Evolutionary conservation across 2,113 vertebrate species (phyloP).

Genomic region (Brachypodius melanocephalos): DNA sequence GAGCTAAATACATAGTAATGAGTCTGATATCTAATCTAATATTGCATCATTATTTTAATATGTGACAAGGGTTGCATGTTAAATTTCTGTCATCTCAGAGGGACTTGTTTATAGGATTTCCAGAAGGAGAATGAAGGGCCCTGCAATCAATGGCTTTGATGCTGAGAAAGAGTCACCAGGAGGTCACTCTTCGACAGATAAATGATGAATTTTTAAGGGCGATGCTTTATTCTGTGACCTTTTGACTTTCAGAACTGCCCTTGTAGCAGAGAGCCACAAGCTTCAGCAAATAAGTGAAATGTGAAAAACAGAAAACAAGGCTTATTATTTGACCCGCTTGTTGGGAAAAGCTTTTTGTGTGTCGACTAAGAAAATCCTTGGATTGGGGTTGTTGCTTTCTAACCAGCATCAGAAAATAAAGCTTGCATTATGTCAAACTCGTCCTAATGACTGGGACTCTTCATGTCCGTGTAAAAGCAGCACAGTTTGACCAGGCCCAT

Average conservation of each 20-base stretch:
- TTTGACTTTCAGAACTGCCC: conserved; percentile 66
- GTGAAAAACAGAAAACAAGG: conserved; percentile 36
- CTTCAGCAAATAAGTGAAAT: conserved; percentile 56
- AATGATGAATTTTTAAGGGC: conserved; percentile 49
- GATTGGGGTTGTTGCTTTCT: conserved; percentile 10
- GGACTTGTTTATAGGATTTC: conserved; percentile 66
- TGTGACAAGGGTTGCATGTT: not conserved
- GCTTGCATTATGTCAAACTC: not conserved
- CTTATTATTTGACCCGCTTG: conserved; percentile 34
- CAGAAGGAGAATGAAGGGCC: conserved; percentile 50
- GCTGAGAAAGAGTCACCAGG: conserved; percentile 65
- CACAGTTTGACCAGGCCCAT: conserved; percentile 44
- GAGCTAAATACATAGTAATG: not conserved
- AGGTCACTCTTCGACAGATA: conserved; percentile 66
- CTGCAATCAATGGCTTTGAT: conserved; percentile 71
- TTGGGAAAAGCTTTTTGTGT: not conserved
- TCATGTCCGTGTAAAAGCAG: not conserved
- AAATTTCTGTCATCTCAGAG: conserved; percentile 50
- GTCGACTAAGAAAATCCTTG: not conserved
- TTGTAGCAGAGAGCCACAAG: conserved; percentile 12
- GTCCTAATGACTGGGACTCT: conserved; percentile 4
- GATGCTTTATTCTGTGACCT: conserved; percentile 56
- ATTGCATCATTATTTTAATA: conserved; percentile 10
- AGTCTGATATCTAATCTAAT: conserved; percentile 15
- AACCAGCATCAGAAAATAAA: conserved; percentile 14